Evolutionary conservation across 2,797 vertebrate genomes (phyloP), one percentile per base, ranked within the genome.

Genomic region (Cirrhinus mrigala): DNA sequence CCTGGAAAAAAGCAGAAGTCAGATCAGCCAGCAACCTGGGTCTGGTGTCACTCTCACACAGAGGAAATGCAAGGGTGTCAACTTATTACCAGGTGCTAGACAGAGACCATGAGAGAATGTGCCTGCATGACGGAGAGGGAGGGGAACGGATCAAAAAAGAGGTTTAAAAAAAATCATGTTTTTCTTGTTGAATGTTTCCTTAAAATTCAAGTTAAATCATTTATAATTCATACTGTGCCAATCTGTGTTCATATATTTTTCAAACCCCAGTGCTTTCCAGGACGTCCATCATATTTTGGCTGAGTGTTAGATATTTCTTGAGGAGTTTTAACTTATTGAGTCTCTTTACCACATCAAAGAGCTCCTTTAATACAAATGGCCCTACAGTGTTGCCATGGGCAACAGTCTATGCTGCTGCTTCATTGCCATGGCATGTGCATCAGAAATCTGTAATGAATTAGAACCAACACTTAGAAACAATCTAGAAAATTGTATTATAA

Each of bases 41-140:
- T 64, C 46, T 68, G 29, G 46, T 76, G 46, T 22, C 56, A 24
- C 27, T 76, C 46, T 76, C 71, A 83, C 44, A 68, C 29, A 40
- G 10, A 54, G 29, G 48, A 29, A 54, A 76, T 16, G 5, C 22
- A 66, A 50, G 58, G 48, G 73, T 83, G 82, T 68, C 73, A 76
- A 76, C 73, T 76, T 52, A 83, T 77, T 83, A 83, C 29, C 60
- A 68, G 60, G 82, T 52, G 71, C 82, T 54, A 83, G 82, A 83
- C 73, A 68, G 82, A 66, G 20, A 83, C 71, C 22, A 76, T 54
- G 56, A 75, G 60, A 83, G 6, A 83, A 68, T 52, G 58, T 83
- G 14, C 58, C 60, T 40, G 48, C 62, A 58, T 66, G 22, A 24
- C 15, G 37, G 22, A n/a, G 44, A 22, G 46, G 14, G 60, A 52